A percentile compares a stretch with the other conserved stretches of the same genome.
These are phyloP conservation scores for Pseudonaja textilis DNA, from an alignment of 2,113 vertebrate species.

Conservation along the genomic window DNA sequence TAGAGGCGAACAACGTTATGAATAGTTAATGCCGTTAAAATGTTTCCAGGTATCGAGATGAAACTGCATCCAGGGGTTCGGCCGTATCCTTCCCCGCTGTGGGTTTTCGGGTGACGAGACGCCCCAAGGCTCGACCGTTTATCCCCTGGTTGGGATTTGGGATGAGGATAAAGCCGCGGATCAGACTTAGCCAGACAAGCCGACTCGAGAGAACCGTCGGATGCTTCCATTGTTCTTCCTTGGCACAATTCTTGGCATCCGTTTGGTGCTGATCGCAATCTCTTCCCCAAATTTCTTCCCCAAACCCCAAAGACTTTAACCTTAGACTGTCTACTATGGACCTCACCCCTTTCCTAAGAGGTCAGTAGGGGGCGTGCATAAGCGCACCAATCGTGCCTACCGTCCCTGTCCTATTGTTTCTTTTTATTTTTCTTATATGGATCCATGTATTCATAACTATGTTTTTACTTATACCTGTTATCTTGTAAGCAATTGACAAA, in stretches of 20 bases:
- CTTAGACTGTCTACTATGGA: no score
- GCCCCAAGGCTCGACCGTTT: background rate
- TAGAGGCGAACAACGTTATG: background rate
- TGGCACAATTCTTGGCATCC: background rate
- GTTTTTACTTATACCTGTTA: no score
- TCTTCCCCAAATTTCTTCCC: no score
- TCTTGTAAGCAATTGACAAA: no score
- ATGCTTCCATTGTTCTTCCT: background rate
- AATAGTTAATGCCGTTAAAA: background rate
- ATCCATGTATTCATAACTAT: no score
- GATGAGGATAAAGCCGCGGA: background rate
- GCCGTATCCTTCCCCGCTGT: background rate
- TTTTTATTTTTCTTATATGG: no score
- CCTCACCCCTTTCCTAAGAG: no score
- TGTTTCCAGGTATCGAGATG: background rate
- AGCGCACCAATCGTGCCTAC: no score
- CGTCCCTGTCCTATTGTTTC: no score
- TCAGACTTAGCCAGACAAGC: background rate
- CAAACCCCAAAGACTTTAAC: no score
- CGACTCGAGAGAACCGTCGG: background rate
- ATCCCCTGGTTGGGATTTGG: background rate
- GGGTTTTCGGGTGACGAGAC: background rate
- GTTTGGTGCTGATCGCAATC: background rate
- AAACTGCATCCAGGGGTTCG: background rate
- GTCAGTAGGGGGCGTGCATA: no score